Percentiles rank a stretch among this genome's conserved stretches.
phyloP scores from a whole-genome alignment of 2,797 vertebrate genomes.

The Chloroceryle inda region DNA sequence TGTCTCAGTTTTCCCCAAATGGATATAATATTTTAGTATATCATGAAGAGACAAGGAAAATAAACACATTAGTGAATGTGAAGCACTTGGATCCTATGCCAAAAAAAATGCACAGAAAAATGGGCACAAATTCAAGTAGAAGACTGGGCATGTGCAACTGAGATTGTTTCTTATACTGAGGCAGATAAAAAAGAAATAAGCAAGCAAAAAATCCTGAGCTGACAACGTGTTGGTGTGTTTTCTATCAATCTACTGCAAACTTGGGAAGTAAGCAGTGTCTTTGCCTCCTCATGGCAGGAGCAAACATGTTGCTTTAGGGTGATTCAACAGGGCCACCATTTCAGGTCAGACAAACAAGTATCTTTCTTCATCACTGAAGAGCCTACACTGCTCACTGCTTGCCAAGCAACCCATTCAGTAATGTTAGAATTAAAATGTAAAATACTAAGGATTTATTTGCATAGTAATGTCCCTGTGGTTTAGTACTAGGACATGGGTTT shows the following conservation, averaged over 20 bases:
- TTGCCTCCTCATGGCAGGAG: not conserved
- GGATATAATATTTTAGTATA: not conserved
- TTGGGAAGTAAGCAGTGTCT: not conserved
- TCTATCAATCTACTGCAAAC: not conserved
- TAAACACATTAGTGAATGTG: not conserved
- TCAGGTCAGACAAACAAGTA: not conserved
- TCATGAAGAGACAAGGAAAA: not conserved
- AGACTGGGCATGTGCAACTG: not conserved
- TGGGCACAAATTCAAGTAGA: not conserved
- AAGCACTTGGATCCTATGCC: not conserved
- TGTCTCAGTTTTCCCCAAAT: not conserved
- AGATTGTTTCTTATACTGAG: not conserved
- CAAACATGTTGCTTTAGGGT: not conserved
- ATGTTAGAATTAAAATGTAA: not conserved
- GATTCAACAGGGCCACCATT: not conserved
- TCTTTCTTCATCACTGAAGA: not conserved
- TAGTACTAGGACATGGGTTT: not conserved
- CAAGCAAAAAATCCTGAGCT: fast-evolving
- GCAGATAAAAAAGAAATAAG: not conserved
- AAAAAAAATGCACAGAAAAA: not conserved
- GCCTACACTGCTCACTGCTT: not conserved
- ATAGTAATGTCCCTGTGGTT: not conserved
- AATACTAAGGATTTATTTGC: not conserved
- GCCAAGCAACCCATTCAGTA: not conserved
- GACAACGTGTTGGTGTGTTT: not conserved